A percentile compares a stretch with the other conserved stretches of the same genome.
Evolutionary conservation across 2,888 invertebrate genomes (phyloP).

Genomic region (Pterostichus madidus): DNA sequence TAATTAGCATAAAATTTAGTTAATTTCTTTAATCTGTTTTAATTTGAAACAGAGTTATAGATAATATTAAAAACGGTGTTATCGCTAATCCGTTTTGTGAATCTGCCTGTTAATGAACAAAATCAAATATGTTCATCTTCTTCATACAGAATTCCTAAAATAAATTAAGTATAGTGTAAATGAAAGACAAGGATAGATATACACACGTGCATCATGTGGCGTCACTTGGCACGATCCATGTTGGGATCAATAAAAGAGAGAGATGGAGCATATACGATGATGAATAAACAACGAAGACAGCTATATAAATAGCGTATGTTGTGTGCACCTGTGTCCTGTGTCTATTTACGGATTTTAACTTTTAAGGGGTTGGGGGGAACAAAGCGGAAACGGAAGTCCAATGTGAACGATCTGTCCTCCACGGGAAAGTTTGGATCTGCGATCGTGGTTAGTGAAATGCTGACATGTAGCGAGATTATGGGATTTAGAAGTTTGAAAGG

Average conservation of each 20-base stretch:
- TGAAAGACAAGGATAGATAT: too few relatives aligned
- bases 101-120: too few relatives aligned
- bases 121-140: too few relatives aligned
- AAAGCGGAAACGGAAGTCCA: background rate
- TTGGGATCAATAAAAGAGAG: constrained; percentile 7
- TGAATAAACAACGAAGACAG: too few relatives aligned
- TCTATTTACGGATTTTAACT: constrained; percentile 26
- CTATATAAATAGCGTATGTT: constrained; percentile 10
- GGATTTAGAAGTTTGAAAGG: background rate
- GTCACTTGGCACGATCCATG: background rate
- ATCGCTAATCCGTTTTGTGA: too few relatives aligned
- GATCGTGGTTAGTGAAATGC: constrained; percentile 12
- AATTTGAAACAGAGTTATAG: too few relatives aligned
- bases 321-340: constrained; percentile 41
- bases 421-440: constrained; percentile 6
- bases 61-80: too few relatives aligned
- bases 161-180: background rate
- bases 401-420: constrained; percentile 18
- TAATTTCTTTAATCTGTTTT: too few relatives aligned
- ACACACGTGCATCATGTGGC: too few relatives aligned
- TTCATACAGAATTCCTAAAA: too few relatives aligned
- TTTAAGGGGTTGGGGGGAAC: background rate
- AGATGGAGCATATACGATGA: background rate
- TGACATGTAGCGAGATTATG: constrained; percentile 11
- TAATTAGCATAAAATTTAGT: too few relatives aligned